Conservation (phyloP, 2,113 vertebrate species). For the Oreotrochilus melanogaster region DNA sequence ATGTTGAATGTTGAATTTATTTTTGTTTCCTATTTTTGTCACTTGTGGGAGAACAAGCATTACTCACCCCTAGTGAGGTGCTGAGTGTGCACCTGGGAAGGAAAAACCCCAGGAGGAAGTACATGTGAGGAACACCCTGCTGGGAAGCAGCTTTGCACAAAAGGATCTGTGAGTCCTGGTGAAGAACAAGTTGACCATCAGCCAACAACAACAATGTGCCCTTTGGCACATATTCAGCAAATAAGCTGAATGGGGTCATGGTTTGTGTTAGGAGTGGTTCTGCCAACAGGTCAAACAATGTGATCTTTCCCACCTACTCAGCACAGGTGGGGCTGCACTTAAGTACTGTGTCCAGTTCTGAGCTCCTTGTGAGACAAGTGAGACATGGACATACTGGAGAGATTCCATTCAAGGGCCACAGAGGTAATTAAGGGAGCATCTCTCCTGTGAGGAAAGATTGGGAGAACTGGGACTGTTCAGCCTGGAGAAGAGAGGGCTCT, state of each 20-base stretch:
- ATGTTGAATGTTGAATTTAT: neutral
- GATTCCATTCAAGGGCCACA: rapidly evolving
- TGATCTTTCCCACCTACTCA: neutral
- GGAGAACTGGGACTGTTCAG: neutral
- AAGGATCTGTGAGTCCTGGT: neutral
- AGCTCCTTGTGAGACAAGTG: neutral
- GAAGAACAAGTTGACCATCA: neutral
- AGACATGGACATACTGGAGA: neutral
- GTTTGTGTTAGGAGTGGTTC: neutral
- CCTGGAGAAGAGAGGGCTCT: neutral
- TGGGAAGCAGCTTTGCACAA: neutral
- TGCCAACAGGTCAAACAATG: neutral
- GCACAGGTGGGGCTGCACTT: neutral
- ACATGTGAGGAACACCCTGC: rapidly evolving
- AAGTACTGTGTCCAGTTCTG: neutral
- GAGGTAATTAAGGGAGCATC: neutral
- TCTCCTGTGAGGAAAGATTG: neutral
- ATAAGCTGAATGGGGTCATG: neutral
- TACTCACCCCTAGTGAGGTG: neutral
- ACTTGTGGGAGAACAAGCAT: neutral
- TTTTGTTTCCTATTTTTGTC: neutral
- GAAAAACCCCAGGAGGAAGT: neutral
- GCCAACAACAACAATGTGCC: neutral
- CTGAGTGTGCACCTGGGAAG: neutral
- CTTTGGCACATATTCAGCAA: no score